Evolutionary conservation across 2,797 vertebrate species (phyloP).

Genomic region (Pteronotus mesoamericanus): DNA sequence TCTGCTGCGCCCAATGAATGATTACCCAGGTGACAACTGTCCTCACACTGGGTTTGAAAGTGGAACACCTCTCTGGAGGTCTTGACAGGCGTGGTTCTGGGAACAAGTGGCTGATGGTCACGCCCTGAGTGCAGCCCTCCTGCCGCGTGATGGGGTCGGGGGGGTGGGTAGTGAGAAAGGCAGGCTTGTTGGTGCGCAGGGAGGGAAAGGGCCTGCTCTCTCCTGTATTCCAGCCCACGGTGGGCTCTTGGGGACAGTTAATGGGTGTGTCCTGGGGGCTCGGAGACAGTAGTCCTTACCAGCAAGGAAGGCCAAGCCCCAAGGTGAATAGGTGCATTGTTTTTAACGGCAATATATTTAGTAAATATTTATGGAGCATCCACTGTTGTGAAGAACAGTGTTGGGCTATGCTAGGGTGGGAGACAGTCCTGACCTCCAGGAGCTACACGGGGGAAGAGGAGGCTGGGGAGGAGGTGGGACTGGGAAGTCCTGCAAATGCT

Average conservation of each 20-base stretch:
- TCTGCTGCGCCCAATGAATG: neutral
- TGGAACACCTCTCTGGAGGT: neutral
- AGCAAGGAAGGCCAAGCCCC: neutral
- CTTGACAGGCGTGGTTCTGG: neutral
- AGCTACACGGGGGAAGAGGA: neutral
- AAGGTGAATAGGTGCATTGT: neutral
- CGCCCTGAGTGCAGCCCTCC: fast-evolving
- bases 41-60: neutral
- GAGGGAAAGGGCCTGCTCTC: neutral
- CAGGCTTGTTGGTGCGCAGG: neutral
- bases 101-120: neutral
- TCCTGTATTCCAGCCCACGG: too few species aligned
- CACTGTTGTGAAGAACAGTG: neutral
- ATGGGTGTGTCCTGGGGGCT: neutral
- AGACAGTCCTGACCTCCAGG: neutral
- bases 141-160: neutral
- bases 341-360: neutral
- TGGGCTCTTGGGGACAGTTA: too few species aligned
- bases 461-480: neutral
- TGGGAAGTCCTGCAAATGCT: neutral
- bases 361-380: too few species aligned
- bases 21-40: neutral
- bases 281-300: fast-evolving
- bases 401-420: neutral
- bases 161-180: too few species aligned